Evolutionary conservation across 2,113 vertebrate genomes (phyloP).

Genomic region (Pachycephala philippinensis): DNA sequence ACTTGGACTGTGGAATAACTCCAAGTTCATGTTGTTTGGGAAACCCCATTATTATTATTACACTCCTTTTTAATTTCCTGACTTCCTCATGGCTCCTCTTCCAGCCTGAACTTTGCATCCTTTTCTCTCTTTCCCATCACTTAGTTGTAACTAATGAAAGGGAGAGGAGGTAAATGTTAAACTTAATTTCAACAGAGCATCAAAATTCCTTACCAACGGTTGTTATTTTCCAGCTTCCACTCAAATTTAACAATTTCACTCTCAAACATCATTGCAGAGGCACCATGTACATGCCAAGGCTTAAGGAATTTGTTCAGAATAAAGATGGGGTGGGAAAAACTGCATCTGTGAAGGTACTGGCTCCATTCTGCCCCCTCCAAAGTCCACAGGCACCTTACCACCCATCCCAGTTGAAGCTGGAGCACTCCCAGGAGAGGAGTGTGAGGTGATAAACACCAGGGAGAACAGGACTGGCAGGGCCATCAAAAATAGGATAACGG

Average conservation of each 20-base stretch:
- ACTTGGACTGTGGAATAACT: neutral
- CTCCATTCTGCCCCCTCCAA: neutral
- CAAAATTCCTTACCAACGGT: neutral
- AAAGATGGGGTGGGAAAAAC: neutral
- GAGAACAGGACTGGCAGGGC: neutral
- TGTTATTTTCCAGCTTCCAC: neutral
- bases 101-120: neutral
- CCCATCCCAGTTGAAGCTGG: neutral
- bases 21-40: slow-evolving; percentile 5
- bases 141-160: neutral
- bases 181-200: neutral
- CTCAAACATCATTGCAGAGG: neutral
- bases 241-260: neutral
- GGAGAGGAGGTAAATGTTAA: neutral
- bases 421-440: fast-evolving
- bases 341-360: neutral
- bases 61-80: neutral
- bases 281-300: neutral
- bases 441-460: neutral
- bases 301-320: neutral
- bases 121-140: neutral
- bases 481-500: neutral
- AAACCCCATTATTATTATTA: slow-evolving; percentile 17
- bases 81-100: neutral
- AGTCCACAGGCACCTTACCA: neutral